Conservation (phyloP, 2,797 vertebrate species). For the Chrosomus eos region DNA sequence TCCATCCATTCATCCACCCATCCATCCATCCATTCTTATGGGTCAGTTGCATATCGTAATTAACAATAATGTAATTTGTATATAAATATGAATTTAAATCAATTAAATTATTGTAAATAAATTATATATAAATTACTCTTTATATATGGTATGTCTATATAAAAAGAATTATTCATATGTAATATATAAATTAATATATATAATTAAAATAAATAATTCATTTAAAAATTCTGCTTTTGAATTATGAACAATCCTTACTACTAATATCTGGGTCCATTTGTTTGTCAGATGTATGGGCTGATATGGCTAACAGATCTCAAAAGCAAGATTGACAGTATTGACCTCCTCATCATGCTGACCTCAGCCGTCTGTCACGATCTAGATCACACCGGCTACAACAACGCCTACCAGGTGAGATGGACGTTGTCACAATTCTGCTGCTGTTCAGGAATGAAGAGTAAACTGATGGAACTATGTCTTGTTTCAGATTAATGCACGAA, state of each 20-base stretch:
- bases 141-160: not conserved
- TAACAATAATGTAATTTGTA: too few relatives aligned
- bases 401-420: slow-evolving; percentile 78
- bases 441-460: not conserved
- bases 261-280: not conserved
- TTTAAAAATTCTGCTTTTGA: not conserved
- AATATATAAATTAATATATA: not conserved
- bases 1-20: too few relatives aligned
- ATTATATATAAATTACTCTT: not conserved
- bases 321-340: slow-evolving; percentile 76
- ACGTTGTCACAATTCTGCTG: not conserved
- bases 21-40: not conserved
- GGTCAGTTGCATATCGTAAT: not conserved
- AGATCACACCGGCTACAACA: slow-evolving; percentile 85
- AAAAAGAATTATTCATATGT: not conserved
- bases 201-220: not conserved
- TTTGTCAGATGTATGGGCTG: slow-evolving; percentile 81
- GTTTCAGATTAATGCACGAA: slow-evolving; percentile 81
- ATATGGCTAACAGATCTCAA: slow-evolving; percentile 83
- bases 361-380: slow-evolving; percentile 83
- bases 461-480: not conserved
- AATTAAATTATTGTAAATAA: not conserved
- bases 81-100: not conserved
- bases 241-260: not conserved
- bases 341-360: slow-evolving; percentile 82